These are phyloP conservation scores for Numenius arquata DNA, from an alignment of 2,113 vertebrate genomes.

Conservation along the genomic window DNA sequence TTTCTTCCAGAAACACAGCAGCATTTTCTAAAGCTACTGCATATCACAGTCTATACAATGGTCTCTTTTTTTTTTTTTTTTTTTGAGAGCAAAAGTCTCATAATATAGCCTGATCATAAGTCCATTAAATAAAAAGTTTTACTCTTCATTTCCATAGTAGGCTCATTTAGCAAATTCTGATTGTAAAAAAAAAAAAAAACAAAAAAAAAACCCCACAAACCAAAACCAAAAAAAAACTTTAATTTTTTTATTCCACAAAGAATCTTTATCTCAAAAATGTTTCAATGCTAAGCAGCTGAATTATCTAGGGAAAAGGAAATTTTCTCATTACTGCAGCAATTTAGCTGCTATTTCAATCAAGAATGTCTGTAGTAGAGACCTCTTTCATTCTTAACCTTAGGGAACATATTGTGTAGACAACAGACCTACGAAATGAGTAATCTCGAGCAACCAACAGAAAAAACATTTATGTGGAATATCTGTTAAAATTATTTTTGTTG, in stretches of 20 bases:
- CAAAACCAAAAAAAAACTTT: not conserved
- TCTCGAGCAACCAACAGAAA: not conserved
- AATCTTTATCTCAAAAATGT: not conserved
- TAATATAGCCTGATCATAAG: not conserved
- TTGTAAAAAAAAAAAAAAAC: not conserved
- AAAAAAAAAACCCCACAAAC: not conserved
- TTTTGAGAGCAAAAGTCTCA: not conserved
- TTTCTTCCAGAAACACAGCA: constrained; percentile 41
- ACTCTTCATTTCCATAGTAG: not conserved
- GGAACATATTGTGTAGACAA: not conserved
- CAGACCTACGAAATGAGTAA: constrained; percentile 38
- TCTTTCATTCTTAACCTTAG: constrained; percentile 64
- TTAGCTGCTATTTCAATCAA: constrained; percentile 63
- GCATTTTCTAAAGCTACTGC: not conserved
- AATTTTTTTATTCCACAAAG: not conserved
- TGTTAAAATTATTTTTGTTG: not conserved
- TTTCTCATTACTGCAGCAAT: constrained; percentile 67
- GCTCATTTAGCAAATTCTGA: not conserved
- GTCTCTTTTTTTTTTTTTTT: not conserved
- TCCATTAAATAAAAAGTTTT: not conserved
- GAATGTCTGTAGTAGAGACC: constrained; percentile 44
- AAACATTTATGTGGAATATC: not conserved
- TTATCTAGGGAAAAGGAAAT: constrained; percentile 34
- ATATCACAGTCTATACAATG: not conserved
- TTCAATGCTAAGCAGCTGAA: constrained; percentile 17